These are phyloP conservation scores for Nylanderia fulva DNA, from an alignment of 1,140 invertebrate species.

Conservation along the genomic window DNA sequence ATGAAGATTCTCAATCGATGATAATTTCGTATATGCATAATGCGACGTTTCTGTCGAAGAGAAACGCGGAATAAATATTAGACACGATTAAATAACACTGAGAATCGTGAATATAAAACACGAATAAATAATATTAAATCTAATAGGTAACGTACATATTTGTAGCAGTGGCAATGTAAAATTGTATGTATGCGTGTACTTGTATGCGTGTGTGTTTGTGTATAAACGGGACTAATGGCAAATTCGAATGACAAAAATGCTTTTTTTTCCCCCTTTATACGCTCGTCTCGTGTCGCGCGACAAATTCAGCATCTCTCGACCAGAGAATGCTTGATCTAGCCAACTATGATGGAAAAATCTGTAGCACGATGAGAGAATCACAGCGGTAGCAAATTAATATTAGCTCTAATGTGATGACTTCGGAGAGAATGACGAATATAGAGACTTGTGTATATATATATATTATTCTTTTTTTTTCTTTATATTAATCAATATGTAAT, in stretches of 20 bases:
- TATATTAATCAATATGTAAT: conserved; percentile 58
- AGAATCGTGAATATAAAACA: conserved; percentile 22
- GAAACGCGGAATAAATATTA: conserved; percentile 24
- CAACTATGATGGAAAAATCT: conserved; percentile 44
- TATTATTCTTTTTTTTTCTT: background rate
- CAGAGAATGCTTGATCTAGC: conserved; percentile 23
- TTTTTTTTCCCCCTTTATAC: background rate
- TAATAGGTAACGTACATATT: conserved; percentile 60
- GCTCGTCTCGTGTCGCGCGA: background rate
- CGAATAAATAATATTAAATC: conserved; percentile 58
- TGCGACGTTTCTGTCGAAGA: background rate
- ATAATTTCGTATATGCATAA: background rate
- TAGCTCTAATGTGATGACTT: conserved; percentile 65
- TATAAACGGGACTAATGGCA: conserved; percentile 21
- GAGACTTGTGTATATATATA: conserved; percentile 30
- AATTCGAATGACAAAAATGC: conserved; percentile 21
- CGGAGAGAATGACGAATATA: conserved; percentile 32
- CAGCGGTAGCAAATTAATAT: conserved; percentile 36
- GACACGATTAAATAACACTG: conserved; percentile 22
- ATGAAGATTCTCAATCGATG: conserved; percentile 7
- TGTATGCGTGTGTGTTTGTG: background rate
- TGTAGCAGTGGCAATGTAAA: conserved; percentile 43
- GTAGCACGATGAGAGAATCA: conserved; percentile 55
- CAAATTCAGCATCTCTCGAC: conserved; percentile 11
- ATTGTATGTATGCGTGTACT: background rate